Conservation (phyloP, 2,888 invertebrate species). For the Girardia tigrina region DNA sequence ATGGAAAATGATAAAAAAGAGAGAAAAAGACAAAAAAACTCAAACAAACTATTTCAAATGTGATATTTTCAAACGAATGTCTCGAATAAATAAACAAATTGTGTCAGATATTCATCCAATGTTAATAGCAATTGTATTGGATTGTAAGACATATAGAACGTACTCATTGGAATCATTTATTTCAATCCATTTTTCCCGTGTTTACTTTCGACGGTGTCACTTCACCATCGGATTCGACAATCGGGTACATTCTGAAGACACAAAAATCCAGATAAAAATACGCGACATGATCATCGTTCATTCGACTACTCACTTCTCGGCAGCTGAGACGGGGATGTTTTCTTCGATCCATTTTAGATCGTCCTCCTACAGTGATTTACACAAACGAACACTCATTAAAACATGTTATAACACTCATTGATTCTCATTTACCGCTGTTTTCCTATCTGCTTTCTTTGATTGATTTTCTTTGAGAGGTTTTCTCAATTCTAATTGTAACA, state of each 20-base stretch:
- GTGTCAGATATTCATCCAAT: no score
- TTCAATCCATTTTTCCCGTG: slow-evolving; percentile 26
- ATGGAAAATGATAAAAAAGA: no score
- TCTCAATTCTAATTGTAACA: not conserved
- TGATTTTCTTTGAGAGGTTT: not conserved
- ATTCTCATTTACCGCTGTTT: not conserved
- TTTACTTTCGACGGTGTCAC: slow-evolving; percentile 21
- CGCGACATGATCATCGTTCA: not conserved
- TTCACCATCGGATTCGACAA: slow-evolving; percentile 28
- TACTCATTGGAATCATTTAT: no score
- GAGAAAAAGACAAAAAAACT: no score
- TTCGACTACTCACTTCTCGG: slow-evolving; percentile 55
- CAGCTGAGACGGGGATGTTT: slow-evolving; percentile 67
- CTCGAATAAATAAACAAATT: no score
- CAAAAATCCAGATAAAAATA: not conserved
- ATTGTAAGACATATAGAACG: no score
- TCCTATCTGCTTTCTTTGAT: not conserved
- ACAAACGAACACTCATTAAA: not conserved
- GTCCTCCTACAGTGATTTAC: slow-evolving; percentile 54
- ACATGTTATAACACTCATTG: not conserved
- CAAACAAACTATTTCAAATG: no score
- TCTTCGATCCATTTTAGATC: slow-evolving; percentile 83
- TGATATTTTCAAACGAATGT: no score
- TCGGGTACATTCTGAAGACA: slow-evolving; percentile 29
- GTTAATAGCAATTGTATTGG: no score